Base-by-base conservation (phyloP, 2,888 invertebrate genomes). In the Cryptocephalus moraei region DNA sequence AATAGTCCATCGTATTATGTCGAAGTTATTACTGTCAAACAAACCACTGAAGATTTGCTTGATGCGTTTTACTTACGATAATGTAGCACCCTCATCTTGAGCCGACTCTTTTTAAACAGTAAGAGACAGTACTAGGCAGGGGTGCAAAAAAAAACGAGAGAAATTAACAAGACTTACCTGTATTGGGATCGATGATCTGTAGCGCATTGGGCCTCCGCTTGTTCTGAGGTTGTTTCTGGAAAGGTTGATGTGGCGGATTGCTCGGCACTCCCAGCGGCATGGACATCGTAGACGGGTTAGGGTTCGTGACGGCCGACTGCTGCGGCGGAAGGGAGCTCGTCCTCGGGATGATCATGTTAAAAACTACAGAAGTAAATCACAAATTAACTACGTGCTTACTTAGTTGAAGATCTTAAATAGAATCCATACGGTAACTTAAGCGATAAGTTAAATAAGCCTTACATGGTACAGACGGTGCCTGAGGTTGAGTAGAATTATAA, bases 151-250 rank as follows among this genome's bases (percentile, higher is more conserved):
- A 10, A n/a, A 4, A n/a, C 8, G 14, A 4, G 4, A 2, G 6
- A 6, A 36, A 36, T 11, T 36, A 36, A 4, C 14, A 12, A 12
- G 11, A 44, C 48, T 53, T 56, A 65, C 67, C 69, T 44, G 71
- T 69, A 46, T 45, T 50, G 1, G 71, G 71, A 62, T 71, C 65
- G 48, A 71, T 69, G 34, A 71, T 67, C 14, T 64, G 54, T 49
- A 71, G 57, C n/a, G 71, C 70, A 32, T 65, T 63, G 33, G 45
- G 43, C 43, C 51, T 43, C 39, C 52, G 44, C 45, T 44, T 61
- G 39, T 49, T 50, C 40, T 44, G 53, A 12, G 42, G 48, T 33
- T 54, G 50, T 41, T 49, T 52, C 41, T 50, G 56, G 43, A 56
- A 54, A 39, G 56, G 53, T 39, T 50, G 57, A 46, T 44, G 58